Base-by-base conservation (phyloP, 2,113 vertebrate species). In the Corynorhinus townsendii region DNA sequence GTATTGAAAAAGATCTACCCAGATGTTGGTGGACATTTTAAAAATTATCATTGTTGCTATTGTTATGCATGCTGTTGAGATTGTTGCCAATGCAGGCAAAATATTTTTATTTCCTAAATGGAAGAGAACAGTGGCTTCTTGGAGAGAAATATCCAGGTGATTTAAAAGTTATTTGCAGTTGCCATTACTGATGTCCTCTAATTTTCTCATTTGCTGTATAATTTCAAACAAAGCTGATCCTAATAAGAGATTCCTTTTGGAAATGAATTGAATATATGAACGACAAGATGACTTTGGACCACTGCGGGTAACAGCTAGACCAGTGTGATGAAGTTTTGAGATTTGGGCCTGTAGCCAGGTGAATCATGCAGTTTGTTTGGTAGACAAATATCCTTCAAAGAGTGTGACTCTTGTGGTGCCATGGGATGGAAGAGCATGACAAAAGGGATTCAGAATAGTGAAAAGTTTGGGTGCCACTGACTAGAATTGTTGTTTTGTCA, bases 201-300 rank as follows among this genome's bases (percentile, higher is more conserved):
- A 89, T 86, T 8, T 15, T 75, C 20, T 49, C 16, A 4, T 81
- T 91, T 80, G 71, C 54, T 76, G 4, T 26, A 59, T 40, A 40
- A 28, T 90, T 96, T 93, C 75, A 89, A 47, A 86, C 30, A 49
- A 95, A 89, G 75, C 30, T 40, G 40, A 93, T 84, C 43, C 28
- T 75, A 87, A 89, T 83, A 56, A 91, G 24, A 73, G 49, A 89
- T 79, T 76, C 14, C 56, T 85, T 86, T 28, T 93, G 64, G 80
- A 47, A 43, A 93, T 93, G 33, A 86, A 89, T 64, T 81, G 35
- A 73, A 4, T 24, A 66, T 86, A 40, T 68, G 79, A 91, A 68
- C 79, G 45, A 86, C 54, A 68, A 94, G 5, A 11, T 47, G n/a
- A 68, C 52, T 92, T 89, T 86, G 73, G 43, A 22, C 30, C 49